Conservation (phyloP, 2,888 invertebrate genomes). For the Oxytorus armatus region DNA sequence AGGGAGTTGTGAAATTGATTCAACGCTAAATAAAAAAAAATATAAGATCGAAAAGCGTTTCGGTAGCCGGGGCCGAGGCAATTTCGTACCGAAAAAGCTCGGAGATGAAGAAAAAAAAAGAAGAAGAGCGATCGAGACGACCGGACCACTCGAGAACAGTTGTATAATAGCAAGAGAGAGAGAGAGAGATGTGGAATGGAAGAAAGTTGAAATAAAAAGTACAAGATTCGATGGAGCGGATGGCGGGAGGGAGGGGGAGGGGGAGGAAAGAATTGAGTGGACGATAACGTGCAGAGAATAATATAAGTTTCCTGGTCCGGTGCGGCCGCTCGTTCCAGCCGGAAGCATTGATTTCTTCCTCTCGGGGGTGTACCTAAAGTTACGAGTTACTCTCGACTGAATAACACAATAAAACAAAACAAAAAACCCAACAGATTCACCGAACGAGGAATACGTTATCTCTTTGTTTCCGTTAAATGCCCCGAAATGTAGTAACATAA, state of each 20-base stretch:
- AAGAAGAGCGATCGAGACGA: constrained; percentile 43
- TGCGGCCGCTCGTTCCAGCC: constrained; percentile 55
- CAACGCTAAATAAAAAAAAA: constrained; percentile 53
- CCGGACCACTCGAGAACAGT: constrained; percentile 66
- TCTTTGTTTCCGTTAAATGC: constrained; percentile 10
- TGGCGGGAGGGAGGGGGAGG: constrained; percentile 23
- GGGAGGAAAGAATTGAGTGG: constrained; percentile 66
- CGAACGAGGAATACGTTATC: constrained; percentile 31
- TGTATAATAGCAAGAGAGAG: constrained; percentile 68
- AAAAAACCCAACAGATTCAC: constrained; percentile 38
- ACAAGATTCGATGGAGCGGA: constrained; percentile 60
- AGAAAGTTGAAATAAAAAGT: constrained; percentile 67
- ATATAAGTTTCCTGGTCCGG: constrained; percentile 67
- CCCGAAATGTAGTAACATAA: no score
- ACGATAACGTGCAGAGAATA: constrained; percentile 68
- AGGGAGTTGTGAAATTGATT: constrained; percentile 67
- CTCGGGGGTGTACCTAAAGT: constrained; percentile 58
- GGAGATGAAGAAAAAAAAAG: constrained; percentile 3
- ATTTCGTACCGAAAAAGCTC: constrained; percentile 57
- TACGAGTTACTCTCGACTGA: constrained; percentile 58
- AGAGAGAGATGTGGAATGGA: constrained; percentile 64
- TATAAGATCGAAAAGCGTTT: constrained; percentile 20
- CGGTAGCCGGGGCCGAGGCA: constrained; percentile 48
- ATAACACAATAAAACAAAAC: constrained; percentile 29
- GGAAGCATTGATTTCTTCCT: constrained; percentile 69